phyloP scores from a whole-genome alignment of 2,113 vertebrate species.

The Spea bombifrons region DNA sequence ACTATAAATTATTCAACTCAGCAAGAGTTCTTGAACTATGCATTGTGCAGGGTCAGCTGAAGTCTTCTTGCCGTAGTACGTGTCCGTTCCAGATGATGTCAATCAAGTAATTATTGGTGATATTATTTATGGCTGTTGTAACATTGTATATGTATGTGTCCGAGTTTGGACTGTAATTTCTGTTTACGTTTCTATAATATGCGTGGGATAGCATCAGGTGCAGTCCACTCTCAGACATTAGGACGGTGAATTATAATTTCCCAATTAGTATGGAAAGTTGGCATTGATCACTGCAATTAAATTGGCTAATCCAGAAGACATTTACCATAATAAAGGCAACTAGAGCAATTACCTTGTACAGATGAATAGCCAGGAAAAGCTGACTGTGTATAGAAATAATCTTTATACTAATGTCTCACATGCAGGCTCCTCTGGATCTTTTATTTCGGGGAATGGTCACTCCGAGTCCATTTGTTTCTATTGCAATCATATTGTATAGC shows the following conservation, averaged over 20 bases:
- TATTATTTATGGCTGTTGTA: no score
- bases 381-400: neutral
- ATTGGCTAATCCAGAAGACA: neutral
- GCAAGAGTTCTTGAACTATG: no score
- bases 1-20: no score
- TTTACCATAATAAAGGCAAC: constrained; percentile 1
- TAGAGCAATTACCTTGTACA: neutral
- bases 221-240: neutral
- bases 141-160: no score
- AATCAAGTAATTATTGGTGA: no score
- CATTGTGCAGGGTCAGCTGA: no score
- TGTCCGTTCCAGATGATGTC: no score
- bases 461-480: neutral
- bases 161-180: neutral
- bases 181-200: neutral
- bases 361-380: neutral
- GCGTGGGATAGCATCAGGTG: neutral
- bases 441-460: neutral
- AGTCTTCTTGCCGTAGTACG: no score
- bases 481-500: neutral
- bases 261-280: constrained; percentile 3
- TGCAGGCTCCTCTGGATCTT: neutral
- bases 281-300: constrained; percentile 1
- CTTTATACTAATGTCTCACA: neutral
- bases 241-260: neutral